Evolutionary conservation across 2,888 invertebrate species (phyloP).

Genomic region (Hirudinaria manillensis): DNA sequence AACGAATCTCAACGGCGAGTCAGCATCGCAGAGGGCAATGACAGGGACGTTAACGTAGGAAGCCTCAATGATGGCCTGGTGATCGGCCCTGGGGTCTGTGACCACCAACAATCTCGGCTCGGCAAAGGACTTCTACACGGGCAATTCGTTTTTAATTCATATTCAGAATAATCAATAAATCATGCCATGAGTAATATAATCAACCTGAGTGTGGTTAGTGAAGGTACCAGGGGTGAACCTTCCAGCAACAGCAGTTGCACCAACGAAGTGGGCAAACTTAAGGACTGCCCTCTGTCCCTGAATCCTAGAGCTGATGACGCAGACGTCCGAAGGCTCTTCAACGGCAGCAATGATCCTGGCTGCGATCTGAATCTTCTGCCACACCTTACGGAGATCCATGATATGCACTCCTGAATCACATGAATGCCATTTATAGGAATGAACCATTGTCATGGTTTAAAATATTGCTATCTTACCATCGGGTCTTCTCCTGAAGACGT

Average conservation of each 20-base stretch:
- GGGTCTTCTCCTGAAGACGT: constrained; percentile 86
- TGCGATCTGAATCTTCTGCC: constrained; percentile 94
- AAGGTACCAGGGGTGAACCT: constrained; percentile 99
- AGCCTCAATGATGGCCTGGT: constrained; percentile 86
- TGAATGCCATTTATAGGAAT: not conserved
- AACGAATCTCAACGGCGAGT: constrained; percentile 89
- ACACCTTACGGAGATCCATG: constrained; percentile 90
- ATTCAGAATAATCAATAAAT: not conserved
- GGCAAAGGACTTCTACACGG: constrained; percentile 82
- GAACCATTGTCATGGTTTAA: constrained; percentile 8
- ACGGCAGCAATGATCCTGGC: constrained; percentile 96
- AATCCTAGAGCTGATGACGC: constrained; percentile 89
- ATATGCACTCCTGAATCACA: constrained; percentile 71
- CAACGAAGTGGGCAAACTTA: constrained; percentile 96
- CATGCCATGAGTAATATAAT: not conserved
- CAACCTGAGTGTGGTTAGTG: constrained; percentile 77
- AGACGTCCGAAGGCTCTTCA: constrained; percentile 93
- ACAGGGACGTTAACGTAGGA: constrained; percentile 99
- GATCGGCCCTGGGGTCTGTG: constrained; percentile 75
- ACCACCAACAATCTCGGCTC: constrained; percentile 94
- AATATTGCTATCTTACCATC: constrained; percentile 60
- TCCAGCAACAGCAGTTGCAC: constrained; percentile 95
- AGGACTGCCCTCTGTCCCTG: constrained; percentile 94
- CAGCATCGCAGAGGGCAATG: constrained; percentile 94
- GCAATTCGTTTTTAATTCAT: constrained; percentile 1